phyloP scores from a whole-genome alignment of 1,140 invertebrate species.

The Drosophila ananassae region DNA sequence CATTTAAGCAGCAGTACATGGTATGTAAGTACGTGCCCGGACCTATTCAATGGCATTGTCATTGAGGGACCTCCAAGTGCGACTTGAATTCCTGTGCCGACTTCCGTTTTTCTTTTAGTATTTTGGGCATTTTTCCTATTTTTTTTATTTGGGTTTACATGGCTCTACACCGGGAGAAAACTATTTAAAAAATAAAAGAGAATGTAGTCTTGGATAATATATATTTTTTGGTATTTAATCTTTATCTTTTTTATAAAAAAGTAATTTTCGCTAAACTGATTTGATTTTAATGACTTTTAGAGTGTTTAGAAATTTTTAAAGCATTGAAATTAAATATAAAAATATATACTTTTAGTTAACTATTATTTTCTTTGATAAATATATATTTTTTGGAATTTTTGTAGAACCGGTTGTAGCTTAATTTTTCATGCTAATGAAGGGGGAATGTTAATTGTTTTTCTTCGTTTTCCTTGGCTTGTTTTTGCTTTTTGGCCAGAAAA shows the following conservation, averaged over 20 bases:
- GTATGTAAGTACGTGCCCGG: slow-evolving; percentile 9
- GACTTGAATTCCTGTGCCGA: slow-evolving; percentile 23
- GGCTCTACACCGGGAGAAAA: slow-evolving; percentile 6
- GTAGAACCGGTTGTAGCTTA: slow-evolving; percentile 26
- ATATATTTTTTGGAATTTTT: slow-evolving; percentile 8
- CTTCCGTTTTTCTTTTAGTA: slow-evolving; percentile 2
- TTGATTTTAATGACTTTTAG: no score
- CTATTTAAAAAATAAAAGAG: neutral
- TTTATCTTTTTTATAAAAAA: no score
- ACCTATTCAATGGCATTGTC: slow-evolving; percentile 40
- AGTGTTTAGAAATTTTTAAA: no score
- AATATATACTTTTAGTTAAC: no score
- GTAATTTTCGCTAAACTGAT: no score
- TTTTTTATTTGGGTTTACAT: slow-evolving; percentile 8
- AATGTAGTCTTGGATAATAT: no score
- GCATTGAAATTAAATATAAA: no score
- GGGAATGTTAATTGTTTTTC: slow-evolving; percentile 57
- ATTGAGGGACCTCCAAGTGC: slow-evolving; percentile 34
- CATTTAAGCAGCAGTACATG: neutral
- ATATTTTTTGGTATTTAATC: no score
- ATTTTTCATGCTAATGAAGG: slow-evolving; percentile 69
- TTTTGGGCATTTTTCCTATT: neutral
- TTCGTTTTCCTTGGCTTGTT: neutral
- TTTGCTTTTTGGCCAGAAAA: slow-evolving; percentile 14
- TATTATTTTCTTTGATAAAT: neutral